phyloP scores from a whole-genome alignment of 2,113 vertebrate genomes.

The Callospermophilus lateralis region DNA sequence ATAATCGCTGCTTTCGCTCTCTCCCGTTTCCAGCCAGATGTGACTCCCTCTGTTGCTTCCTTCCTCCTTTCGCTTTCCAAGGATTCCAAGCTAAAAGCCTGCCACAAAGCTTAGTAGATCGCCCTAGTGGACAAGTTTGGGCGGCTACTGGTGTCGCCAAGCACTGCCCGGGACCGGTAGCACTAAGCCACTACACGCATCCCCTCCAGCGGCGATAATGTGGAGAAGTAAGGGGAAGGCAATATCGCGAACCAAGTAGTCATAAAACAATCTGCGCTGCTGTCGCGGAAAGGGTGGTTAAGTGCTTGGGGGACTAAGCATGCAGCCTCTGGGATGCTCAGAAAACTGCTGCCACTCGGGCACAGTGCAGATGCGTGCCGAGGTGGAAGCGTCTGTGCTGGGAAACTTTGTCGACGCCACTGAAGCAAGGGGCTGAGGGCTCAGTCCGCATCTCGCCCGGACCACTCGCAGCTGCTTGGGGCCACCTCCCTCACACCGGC shows the following conservation, averaged over 20 bases:
- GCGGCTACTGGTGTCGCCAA: neutral
- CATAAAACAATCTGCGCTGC: neutral
- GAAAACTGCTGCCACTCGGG: neutral
- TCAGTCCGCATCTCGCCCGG: neutral
- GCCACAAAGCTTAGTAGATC: neutral
- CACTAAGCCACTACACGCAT: neutral
- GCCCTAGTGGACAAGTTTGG: slow-evolving; percentile 56
- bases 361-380: neutral
- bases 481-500: neutral
- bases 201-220: neutral
- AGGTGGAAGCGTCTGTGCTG: neutral
- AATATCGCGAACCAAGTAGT: neutral
- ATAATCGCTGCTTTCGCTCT: neutral
- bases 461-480: neutral
- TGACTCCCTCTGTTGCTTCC: neutral
- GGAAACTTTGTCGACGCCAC: neutral
- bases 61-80: neutral
- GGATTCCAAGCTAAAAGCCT: neutral
- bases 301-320: slow-evolving; percentile 52
- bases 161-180: neutral
- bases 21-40: neutral
- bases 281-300: neutral
- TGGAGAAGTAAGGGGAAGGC: neutral
- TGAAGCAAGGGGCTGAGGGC: slow-evolving; percentile 58
- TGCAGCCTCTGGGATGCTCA: neutral